phyloP scores from a whole-genome alignment of 2,797 vertebrate species.

The Pseudotriccus pelzelni region DNA sequence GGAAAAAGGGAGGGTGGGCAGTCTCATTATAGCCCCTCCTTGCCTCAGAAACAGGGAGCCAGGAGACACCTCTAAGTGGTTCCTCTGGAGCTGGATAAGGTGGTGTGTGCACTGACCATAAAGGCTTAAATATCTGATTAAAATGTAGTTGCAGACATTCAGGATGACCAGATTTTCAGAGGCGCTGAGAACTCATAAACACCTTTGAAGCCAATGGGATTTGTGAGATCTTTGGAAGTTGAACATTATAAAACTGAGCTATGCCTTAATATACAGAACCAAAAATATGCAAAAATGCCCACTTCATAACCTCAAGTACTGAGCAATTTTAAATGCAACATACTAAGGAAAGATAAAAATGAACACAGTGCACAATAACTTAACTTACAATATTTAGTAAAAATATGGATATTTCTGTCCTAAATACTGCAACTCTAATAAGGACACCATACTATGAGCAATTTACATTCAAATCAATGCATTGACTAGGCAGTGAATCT shows the following conservation, averaged over 20 bases:
- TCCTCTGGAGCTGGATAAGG: neutral
- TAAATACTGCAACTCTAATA: neutral
- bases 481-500: neutral
- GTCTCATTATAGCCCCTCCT: neutral
- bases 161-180: neutral
- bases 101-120: neutral
- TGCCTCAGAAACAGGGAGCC: neutral
- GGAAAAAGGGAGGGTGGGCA: neutral
- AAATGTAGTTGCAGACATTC: neutral
- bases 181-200: neutral
- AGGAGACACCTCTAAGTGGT: neutral
- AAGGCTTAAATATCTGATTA: neutral
- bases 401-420: neutral
- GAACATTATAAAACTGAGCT: neutral
- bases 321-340: neutral
- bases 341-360: neutral
- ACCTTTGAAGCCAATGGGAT: neutral
- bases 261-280: neutral
- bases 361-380: neutral
- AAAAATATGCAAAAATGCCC: neutral
- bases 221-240: neutral
- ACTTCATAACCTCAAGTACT: neutral
- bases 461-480: conserved; percentile 19
- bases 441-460: neutral
- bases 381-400: neutral